A percentile compares a stretch with the other conserved stretches of the same genome.
Evolutionary conservation across 2,888 invertebrate genomes (phyloP).

Genomic region (Phortica okadai): DNA sequence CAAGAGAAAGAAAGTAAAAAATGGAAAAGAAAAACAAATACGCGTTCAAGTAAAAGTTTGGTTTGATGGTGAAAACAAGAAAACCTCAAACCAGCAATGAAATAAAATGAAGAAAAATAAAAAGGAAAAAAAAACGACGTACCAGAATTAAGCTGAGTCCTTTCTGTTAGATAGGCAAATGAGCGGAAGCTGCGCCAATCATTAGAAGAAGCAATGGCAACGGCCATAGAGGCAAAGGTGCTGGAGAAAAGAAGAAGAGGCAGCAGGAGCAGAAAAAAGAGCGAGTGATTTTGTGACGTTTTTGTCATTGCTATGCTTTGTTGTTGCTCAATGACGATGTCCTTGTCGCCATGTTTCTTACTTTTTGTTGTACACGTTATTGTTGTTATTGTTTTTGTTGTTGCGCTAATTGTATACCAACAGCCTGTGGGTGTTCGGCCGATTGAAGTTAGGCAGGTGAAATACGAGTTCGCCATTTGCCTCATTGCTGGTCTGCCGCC

Average conservation of each 20-base stretch:
- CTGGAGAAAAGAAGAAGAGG: background rate
- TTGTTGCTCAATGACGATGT: constrained; percentile 34
- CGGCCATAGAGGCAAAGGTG: background rate
- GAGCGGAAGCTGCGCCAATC: constrained; percentile 29
- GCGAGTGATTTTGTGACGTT: constrained; percentile 27
- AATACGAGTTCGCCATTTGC: background rate
- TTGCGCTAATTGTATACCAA: constrained; percentile 66
- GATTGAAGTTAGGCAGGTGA: constrained; percentile 12
- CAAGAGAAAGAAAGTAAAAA: background rate
- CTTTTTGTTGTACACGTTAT: background rate
- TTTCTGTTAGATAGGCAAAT: constrained; percentile 12
- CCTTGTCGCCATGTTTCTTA: constrained; percentile 37
- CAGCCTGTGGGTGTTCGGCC: constrained; percentile 41
- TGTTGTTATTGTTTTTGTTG: constrained; percentile 23
- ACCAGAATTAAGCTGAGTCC: background rate
- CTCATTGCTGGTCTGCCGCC: constrained; percentile 2
- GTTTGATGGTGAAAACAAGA: background rate
- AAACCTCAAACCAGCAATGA: background rate
- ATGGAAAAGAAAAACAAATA: constrained; percentile 1
- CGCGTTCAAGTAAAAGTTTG: background rate
- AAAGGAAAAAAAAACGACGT: background rate
- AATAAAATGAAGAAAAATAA: background rate
- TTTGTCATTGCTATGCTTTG: constrained; percentile 14
- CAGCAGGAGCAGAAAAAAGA: background rate
- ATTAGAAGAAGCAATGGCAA: background rate